Base-by-base conservation (phyloP, 2,113 vertebrate species). In the Oryzias woworae region DNA sequence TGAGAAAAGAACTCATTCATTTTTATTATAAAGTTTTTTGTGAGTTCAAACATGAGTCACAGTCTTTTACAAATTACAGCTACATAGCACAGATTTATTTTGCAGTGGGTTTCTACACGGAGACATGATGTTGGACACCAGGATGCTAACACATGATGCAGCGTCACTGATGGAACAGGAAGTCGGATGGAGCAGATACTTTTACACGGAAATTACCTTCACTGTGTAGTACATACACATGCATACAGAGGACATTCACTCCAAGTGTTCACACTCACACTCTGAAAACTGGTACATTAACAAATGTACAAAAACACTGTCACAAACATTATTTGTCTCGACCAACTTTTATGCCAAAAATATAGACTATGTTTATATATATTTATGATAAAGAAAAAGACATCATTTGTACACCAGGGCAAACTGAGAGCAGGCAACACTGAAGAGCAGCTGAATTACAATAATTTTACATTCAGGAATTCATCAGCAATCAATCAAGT, bases 391-490 rank as follows among this genome's bases (percentile, higher is more conserved):
- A 83, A 81, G 77, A 82, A 82, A 36, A 83, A 69, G 86, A 90
- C 87, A 86, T 89, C 87, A 80, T 88, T 79, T 83, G 80, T 86
- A 92, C 85, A 87, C 78, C 48, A 79, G 85, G 85, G 88, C 82
- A 88, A 80, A 85, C 63, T 65, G 59, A 88, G 56, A 80, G 88
- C 89, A 90, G 85, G 85, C 84, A 56, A 82, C 75, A 89, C 51
- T 80, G 73, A 87, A 81, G 80, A 90, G 86, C 83, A 89, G 87
- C 81, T 73, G 69, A 86, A 83, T 73, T 73, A 88, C 82, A 77
- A 84, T 60, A 78, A 84, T 59, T 6, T 68, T 89, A 92, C 90
- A 92, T 91, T 92, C 90, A 90, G 66, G 78, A 75, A 72, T 82
- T 66, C 47, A 83, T 81, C 77, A 70, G 64, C 68, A 75, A 78